Percentiles rank a stretch among this genome's conserved stretches.
Evolutionary conservation across 2,888 invertebrate genomes (phyloP).

Genomic region (Agapetus fuscipes): DNA sequence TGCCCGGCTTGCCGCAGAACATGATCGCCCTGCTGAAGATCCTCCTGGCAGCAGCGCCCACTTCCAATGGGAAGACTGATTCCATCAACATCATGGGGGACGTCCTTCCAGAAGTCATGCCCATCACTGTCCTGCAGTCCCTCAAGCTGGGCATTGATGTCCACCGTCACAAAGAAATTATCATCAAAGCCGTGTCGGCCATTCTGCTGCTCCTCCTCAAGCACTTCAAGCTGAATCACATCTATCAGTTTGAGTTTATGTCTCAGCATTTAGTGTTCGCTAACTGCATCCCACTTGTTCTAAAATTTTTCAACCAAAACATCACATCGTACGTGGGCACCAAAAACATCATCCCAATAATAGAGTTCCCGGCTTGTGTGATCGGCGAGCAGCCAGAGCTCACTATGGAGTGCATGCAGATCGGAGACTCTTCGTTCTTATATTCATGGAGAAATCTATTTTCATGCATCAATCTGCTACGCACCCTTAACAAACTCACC

Average conservation of each 20-base stretch:
- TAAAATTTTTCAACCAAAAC: slow-evolving; percentile 99
- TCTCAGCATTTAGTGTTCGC: slow-evolving; percentile 98
- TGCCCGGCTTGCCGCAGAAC: slow-evolving; percentile 93
- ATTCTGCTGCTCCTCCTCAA: slow-evolving; percentile 86
- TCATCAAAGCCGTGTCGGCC: slow-evolving; percentile 91
- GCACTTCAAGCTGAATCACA: slow-evolving; percentile 93
- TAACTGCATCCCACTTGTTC: slow-evolving; percentile 94
- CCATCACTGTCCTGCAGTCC: slow-evolving; percentile 89
- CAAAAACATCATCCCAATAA: slow-evolving; percentile 84
- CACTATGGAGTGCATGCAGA: slow-evolving; percentile 82
- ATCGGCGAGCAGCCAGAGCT: slow-evolving; percentile 92
- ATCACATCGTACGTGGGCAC: slow-evolving; percentile 91
- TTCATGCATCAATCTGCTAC: slow-evolving; percentile 91
- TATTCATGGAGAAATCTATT: slow-evolving; percentile 98
- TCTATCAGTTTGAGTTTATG: slow-evolving; percentile 99
- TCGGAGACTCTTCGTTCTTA: slow-evolving; percentile 66
- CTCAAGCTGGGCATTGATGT: slow-evolving; percentile 95
- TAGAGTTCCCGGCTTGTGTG: slow-evolving; percentile 94
- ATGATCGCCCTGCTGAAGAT: slow-evolving; percentile 97
- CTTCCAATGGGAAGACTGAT: slow-evolving; percentile 97
- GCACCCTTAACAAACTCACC: slow-evolving; percentile 95
- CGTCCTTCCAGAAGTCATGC: slow-evolving; percentile 95
- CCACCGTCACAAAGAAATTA: slow-evolving; percentile 96
- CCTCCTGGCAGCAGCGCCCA: slow-evolving; percentile 93
- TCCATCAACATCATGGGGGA: slow-evolving; percentile 98